Evolutionary conservation across 2,888 invertebrate genomes (phyloP), one percentile per base, ranked within the genome.

Genomic region (Acanthococcus lagerstroemiae): DNA sequence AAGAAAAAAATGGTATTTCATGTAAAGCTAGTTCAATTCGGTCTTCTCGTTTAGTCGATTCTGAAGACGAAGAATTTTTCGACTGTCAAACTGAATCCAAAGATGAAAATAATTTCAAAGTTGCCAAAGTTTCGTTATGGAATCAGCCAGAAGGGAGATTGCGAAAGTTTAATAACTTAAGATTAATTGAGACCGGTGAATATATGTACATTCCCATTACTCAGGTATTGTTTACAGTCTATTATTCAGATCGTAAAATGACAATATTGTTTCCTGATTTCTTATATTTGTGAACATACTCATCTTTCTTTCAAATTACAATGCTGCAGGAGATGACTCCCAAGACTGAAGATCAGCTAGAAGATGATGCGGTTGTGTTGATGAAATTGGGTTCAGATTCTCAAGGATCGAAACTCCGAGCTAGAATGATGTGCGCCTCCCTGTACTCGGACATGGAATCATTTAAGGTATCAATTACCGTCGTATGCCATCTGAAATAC

Each of bases 381-480:
- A 82, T 93, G 56, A 87, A 90, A 71, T 79, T 96, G 26, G 94
- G 94, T 1, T 87, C 91, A 1, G 87, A 90, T 72, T 86, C 90
- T 9, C 84, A 86, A 72, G 89, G 88, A 9, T 86, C 87, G 9
- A 88, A 90, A 74, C 81, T 93, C 69, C 82, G 95, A 66, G 92
- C 95, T 0, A 84, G 89, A 74, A 88, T 97, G 82, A 96, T 97
- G 89, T 89, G 94, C 75, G 93, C 95, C 0, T 91, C 94, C 0
- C 80, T 99, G 15, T 80, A 91, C 1, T 95, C 96, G 0, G 99
- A 99, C 74, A 96, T 97, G 95, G 94, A 96, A 76, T 90, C 96
- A 0, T 99, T 99, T 76, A 99, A 97, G 80, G 95, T 82, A 70
- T 67, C 60, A 5, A 22, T n/a, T 37, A 56, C 22, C 37, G 27